phyloP scores from a whole-genome alignment of 2,888 invertebrate genomes.

The Microplitis manilae region DNA sequence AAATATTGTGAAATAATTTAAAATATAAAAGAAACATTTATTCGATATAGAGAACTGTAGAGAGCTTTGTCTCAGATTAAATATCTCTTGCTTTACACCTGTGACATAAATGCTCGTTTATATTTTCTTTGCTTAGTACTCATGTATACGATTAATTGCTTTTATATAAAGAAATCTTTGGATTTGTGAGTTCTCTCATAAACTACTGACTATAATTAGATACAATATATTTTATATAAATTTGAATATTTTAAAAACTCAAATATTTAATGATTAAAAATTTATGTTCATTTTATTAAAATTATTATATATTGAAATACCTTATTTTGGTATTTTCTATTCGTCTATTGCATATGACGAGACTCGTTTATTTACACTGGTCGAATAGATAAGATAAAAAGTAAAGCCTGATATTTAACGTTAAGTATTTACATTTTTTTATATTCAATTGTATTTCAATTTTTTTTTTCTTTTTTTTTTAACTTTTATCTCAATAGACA shows the following conservation, averaged over 20 bases:
- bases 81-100: not conserved
- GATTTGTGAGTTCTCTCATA: not conserved
- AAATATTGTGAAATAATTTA: not conserved
- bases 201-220: no score
- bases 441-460: not conserved
- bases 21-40: not conserved
- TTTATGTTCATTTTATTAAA: no score
- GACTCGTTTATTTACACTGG: slow-evolving; percentile 17
- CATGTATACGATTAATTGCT: not conserved
- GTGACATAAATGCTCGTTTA: slow-evolving; percentile 26
- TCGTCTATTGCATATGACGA: slow-evolving; percentile 11
- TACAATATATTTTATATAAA: no score
- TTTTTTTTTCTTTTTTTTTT: not conserved
- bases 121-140: not conserved
- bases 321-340: slow-evolving; percentile 8
- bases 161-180: not conserved
- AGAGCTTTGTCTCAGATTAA: not conserved
- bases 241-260: no score
- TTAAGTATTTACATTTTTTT: slow-evolving; percentile 14
- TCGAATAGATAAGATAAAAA: slow-evolving; percentile 26
- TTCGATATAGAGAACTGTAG: not conserved
- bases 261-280: no score
- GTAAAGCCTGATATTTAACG: not conserved
- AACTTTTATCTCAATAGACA: not conserved
- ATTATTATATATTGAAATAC: not conserved